Evolutionary conservation across 2,797 vertebrate genomes (phyloP), one percentile per base, ranked within the genome.

Genomic region (Pachyuromys duprasi): DNA sequence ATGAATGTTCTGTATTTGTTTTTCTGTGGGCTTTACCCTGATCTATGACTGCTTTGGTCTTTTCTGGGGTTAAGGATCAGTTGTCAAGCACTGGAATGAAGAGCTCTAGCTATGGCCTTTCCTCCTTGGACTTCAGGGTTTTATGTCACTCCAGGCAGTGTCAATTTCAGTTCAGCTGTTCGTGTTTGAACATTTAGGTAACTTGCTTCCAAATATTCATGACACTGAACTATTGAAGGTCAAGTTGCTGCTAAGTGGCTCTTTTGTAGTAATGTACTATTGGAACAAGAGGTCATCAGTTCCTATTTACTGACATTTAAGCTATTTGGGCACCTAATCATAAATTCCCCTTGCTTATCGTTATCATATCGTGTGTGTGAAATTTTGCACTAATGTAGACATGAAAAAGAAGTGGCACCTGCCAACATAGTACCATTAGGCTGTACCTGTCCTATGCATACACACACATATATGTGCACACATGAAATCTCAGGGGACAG

Each of bases 141-240:
- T 97, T 97, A 86, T 92, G 84, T 98, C 97, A 97, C 84, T 97
- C 95, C 83, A 24, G 95, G 93, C 96, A 97, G 98, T 97, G 96
- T 98, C 97, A 28, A 57, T 98, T 98, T 98, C 98, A 98, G 96
- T 93, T 89, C 98, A 98, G 98, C 98, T 98, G 97, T 97, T 98
- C 62, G 0, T 95, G 96, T 98, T 98, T 98, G 96, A 97, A 95
- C 96, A 97, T 98, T 98, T 98, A 98, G 97, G 97, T 97, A 94
- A 97, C 97, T 96, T 97, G 95, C 79, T 20, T 97, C 74, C 92
- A 97, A 98, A 93, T 98, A 97, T 55, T 96, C 94, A 63, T 86
- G 95, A 97, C 93, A 92, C 57, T 93, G 45, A 82, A 91, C 84
- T 90, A 95, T 42, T 92, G 91, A 98, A 98, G 97, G 97, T 98